Evolutionary conservation across 1,140 invertebrate species (phyloP).

Genomic region (Drosophila mojavensis): DNA sequence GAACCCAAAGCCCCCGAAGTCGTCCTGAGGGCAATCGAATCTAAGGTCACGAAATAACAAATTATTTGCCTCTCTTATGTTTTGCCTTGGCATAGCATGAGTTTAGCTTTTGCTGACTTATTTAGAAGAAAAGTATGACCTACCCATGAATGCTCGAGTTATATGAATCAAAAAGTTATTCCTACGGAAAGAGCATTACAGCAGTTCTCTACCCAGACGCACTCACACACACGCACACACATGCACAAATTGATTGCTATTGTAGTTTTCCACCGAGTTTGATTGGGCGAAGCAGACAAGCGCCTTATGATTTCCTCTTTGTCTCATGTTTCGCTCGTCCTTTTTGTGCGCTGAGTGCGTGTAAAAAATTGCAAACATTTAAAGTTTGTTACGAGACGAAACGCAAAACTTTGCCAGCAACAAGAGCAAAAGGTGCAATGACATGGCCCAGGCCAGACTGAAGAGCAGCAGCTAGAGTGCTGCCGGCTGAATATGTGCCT

Average conservation of each 20-base stretch:
- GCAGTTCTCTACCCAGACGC: not conserved
- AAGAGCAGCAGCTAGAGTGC: not conserved
- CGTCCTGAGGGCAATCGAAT: too few relatives aligned
- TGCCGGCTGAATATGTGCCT: conserved; percentile 12
- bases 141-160: too few relatives aligned
- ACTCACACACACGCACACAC: not conserved
- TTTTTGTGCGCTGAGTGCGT: conserved; percentile 11
- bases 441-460: conserved; percentile 29
- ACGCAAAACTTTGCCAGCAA: conserved; percentile 22
- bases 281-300: conserved; percentile 44
- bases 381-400: conserved; percentile 55
- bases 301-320: conserved; percentile 52
- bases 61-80: too few relatives aligned
- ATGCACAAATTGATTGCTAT: conserved; percentile 2
- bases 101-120: too few relatives aligned
- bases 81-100: too few relatives aligned
- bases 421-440: conserved; percentile 40
- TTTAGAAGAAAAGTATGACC: too few relatives aligned
- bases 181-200: not conserved
- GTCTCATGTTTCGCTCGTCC: not conserved
- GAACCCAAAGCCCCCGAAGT: too few relatives aligned
- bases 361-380: conserved; percentile 68
- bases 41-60: too few relatives aligned
- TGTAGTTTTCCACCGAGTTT: conserved; percentile 33
- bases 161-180: too few relatives aligned